Evolutionary conservation across 1,140 invertebrate species (phyloP).

Genomic region (Diorhabda carinulata): DNA sequence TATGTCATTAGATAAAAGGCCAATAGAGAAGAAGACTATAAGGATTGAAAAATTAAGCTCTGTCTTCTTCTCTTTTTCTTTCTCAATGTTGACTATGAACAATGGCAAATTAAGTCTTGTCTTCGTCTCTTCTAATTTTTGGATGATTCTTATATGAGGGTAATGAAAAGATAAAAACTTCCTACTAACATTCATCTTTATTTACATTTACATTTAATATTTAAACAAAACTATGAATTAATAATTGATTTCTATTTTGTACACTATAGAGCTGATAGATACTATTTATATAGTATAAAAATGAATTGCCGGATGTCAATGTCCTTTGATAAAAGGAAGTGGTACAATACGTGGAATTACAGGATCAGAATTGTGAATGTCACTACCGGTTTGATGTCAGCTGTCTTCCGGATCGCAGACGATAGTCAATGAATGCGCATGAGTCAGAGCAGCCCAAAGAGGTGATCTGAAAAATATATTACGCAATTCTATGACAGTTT

Average conservation of each 20-base stretch:
- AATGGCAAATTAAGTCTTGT: too few species aligned
- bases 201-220: not conserved
- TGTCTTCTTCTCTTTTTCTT: too few species aligned
- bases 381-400: slow-evolving; percentile 35
- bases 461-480: slow-evolving; percentile 51
- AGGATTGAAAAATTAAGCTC: too few species aligned
- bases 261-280: not conserved
- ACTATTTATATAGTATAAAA: slow-evolving; percentile 7
- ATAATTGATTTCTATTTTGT: not conserved
- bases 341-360: slow-evolving; percentile 43
- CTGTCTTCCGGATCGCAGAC: slow-evolving; percentile 43
- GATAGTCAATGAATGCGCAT: slow-evolving; percentile 54
- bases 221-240: too few species aligned
- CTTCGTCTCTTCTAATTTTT: too few species aligned
- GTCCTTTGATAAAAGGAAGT: slow-evolving; percentile 39
- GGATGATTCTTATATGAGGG: too few species aligned
- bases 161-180: too few species aligned
- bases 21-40: too few species aligned
- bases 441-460: slow-evolving; percentile 63
- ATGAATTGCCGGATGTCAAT: slow-evolving; percentile 21
- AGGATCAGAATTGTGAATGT: slow-evolving; percentile 34
- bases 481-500: too few species aligned
- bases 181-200: not conserved
- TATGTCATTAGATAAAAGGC: too few species aligned
- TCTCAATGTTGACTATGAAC: too few species aligned